Evolutionary conservation across 2,113 vertebrate genomes (phyloP).

Genomic region (Pseudorasbora parva): DNA sequence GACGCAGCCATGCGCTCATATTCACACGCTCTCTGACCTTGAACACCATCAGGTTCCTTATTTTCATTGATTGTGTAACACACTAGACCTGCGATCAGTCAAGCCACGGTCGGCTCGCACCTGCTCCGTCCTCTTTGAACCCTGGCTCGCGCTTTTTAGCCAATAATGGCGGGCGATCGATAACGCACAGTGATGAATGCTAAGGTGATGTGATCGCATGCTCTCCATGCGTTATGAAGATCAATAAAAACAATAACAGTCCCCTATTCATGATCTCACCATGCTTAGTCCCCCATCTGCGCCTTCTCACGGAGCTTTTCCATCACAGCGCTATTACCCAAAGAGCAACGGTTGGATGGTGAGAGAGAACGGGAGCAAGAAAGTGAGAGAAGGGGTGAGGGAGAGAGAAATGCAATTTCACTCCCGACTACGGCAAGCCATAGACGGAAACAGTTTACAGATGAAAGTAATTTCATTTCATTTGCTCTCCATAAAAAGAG

Average conservation of each 20-base stretch:
- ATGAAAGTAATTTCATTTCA: conserved; percentile 71
- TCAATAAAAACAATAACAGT: conserved; percentile 85
- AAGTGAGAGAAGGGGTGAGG: conserved; percentile 34
- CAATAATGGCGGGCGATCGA: conserved; percentile 50
- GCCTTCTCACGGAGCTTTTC: conserved; percentile 70
- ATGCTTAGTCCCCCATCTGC: conserved; percentile 65
- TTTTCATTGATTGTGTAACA: conserved; percentile 38
- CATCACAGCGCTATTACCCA: conserved; percentile 73
- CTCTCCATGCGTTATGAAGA: conserved; percentile 72
- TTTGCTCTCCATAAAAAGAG: conserved; percentile 61
- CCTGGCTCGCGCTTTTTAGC: conserved; percentile 42
- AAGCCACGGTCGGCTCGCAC: background rate
- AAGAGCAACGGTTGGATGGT: conserved; percentile 16
- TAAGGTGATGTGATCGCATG: conserved; percentile 72
- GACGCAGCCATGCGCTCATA: background rate
- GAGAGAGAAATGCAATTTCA: conserved; percentile 68
- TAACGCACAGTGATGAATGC: conserved; percentile 72
- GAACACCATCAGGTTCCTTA: background rate
- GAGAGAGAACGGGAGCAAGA: conserved; percentile 20
- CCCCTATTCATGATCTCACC: conserved; percentile 70
- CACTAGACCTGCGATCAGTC: conserved; percentile 7
- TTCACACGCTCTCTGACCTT: background rate
- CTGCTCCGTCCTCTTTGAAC: conserved; percentile 52
- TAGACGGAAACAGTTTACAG: conserved; percentile 65
- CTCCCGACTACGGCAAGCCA: conserved; percentile 65